Percentiles rank a stretch among this genome's conserved stretches.
Evolutionary conservation across 2,797 vertebrate species (phyloP).

Genomic region (Margarornis squamiger): DNA sequence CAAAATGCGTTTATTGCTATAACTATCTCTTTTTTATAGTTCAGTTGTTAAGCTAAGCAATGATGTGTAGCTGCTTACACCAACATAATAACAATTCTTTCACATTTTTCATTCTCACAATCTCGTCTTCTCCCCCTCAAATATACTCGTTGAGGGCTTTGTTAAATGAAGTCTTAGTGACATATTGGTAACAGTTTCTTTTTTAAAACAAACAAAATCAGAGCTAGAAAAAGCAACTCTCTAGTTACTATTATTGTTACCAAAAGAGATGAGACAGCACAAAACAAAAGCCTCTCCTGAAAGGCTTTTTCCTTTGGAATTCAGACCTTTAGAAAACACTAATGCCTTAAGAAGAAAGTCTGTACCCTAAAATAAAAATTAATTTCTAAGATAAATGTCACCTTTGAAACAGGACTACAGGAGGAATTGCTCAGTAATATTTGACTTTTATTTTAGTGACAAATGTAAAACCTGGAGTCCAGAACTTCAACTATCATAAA

Average conservation of each 20-base stretch:
- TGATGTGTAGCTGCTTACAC: neutral
- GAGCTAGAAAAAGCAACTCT: neutral
- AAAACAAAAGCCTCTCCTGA: neutral
- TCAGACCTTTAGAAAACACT: neutral
- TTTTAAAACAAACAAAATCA: neutral
- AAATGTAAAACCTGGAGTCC: neutral
- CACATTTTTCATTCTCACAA: neutral
- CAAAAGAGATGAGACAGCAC: neutral
- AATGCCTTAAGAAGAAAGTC: neutral
- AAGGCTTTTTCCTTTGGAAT: neutral
- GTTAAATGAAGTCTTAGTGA: neutral
- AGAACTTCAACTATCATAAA: neutral
- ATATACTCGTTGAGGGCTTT: neutral
- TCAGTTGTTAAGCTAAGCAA: constrained; percentile 22
- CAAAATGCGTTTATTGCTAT: constrained; percentile 3
- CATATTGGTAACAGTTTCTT: neutral
- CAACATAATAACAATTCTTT: neutral
- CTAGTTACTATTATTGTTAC: neutral
- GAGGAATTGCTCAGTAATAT: neutral
- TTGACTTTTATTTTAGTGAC: neutral
- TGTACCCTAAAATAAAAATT: neutral
- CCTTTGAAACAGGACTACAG: neutral
- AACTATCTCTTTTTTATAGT: neutral
- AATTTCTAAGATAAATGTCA: neutral
- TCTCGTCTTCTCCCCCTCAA: neutral